Conservation (phyloP, 2,797 vertebrate species). For the Lepilemur septentrionalis region DNA sequence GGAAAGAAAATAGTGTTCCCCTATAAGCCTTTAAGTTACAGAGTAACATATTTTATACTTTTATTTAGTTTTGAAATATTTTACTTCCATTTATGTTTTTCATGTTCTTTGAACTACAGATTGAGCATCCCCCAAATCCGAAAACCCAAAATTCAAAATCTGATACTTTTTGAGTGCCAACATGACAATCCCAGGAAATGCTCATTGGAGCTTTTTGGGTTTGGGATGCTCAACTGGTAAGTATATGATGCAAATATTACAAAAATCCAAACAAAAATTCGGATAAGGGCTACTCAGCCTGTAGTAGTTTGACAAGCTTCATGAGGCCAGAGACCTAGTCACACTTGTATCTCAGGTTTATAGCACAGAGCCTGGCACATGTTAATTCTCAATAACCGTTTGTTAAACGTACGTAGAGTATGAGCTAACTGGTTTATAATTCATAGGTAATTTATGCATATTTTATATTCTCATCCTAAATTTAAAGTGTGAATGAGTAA, state of each 20-base stretch:
- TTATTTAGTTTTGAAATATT: constrained; percentile 6
- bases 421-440: neutral
- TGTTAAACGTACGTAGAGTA: neutral
- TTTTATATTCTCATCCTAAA: neutral
- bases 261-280: neutral
- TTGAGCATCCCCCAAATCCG: neutral
- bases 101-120: neutral
- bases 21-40: neutral
- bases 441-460: neutral
- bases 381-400: neutral
- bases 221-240: neutral
- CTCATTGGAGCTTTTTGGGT: neutral
- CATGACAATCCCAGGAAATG: neutral
- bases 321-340: neutral
- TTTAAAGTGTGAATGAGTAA: neutral
- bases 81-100: neutral
- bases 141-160: neutral
- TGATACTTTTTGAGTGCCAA: neutral
- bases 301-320: neutral
- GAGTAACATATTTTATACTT: neutral
- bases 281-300: neutral
- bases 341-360: neutral
- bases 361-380: neutral
- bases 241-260: neutral
- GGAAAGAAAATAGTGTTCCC: neutral